These are phyloP conservation scores for Thecophora atra DNA, from an alignment of 2,888 invertebrate genomes.

Conservation along the genomic window DNA sequence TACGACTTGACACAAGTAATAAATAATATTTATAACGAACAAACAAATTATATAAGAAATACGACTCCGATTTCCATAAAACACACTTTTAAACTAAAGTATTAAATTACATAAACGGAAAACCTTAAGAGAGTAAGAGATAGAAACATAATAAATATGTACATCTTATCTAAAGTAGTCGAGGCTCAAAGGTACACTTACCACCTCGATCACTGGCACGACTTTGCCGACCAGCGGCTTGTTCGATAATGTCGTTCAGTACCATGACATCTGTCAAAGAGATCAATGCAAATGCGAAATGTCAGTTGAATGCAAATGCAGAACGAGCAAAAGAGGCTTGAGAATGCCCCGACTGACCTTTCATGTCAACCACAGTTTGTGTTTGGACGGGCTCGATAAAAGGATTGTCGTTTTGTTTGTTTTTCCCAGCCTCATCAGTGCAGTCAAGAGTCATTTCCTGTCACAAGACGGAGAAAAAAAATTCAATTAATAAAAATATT, in stretches of 20 bases:
- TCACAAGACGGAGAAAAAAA: background rate
- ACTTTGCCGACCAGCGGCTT: constrained; percentile 90
- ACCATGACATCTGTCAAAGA: constrained; percentile 89
- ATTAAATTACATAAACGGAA: constrained; percentile 7
- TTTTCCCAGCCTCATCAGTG: constrained; percentile 82
- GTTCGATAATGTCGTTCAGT: constrained; percentile 95
- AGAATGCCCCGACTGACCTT: constrained; percentile 73
- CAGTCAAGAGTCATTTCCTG: constrained; percentile 84
- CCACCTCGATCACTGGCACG: constrained; percentile 88
- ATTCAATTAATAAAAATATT: too few relatives aligned
- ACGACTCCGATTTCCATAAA: constrained; percentile 22
- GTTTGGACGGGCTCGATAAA: constrained; percentile 88
- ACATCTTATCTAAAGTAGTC: too few relatives aligned
- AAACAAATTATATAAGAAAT: constrained; percentile 46
- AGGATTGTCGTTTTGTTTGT: constrained; percentile 88
- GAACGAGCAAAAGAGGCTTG: background rate
- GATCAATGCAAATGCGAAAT: constrained; percentile 2
- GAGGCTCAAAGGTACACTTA: constrained; percentile 67
- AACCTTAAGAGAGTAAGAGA: background rate
- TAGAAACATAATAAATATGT: background rate
- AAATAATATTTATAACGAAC: constrained; percentile 21
- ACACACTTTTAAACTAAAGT: constrained; percentile 22
- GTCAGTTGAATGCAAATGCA: background rate
- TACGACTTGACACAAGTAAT: constrained; percentile 2
- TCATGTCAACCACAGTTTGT: constrained; percentile 92